Conservation (phyloP, 2,797 vertebrate genomes). For the Cirrhinus molitorella region DNA sequence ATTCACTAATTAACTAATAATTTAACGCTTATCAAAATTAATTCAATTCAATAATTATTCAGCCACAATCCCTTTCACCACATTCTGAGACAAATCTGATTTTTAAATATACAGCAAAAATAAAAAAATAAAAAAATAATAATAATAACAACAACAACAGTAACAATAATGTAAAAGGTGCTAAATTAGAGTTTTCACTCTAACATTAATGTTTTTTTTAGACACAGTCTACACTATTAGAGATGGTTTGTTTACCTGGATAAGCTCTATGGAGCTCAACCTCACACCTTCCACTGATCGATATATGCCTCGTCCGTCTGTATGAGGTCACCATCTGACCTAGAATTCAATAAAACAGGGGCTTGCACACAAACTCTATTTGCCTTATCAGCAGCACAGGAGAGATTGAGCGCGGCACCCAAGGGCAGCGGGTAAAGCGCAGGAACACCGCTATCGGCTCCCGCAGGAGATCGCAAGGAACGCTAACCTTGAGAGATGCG, state of each 20-base stretch:
- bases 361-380: conserved; percentile 31
- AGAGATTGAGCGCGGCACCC: not conserved
- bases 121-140: too few relatives aligned
- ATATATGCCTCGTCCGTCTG: not conserved
- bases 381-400: conserved; percentile 29
- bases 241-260: not conserved
- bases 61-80: not conserved
- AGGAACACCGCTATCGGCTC: not conserved
- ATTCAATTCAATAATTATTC: too few relatives aligned
- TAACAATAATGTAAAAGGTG: not conserved
- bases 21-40: too few relatives aligned
- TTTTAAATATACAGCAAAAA: not conserved
- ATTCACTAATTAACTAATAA: too few relatives aligned
- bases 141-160: too few relatives aligned
- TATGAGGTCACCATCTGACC: conserved; percentile 1
- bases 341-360: conserved; percentile 30
- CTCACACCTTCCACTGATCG: conserved; percentile 15
- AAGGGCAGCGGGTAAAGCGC: not conserved
- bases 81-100: too few relatives aligned
- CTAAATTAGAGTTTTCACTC: not conserved
- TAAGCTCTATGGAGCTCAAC: not conserved
- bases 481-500: not conserved
- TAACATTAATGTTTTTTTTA: not conserved
- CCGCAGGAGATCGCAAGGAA: not conserved
- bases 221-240: not conserved